phyloP scores from a whole-genome alignment of 2,888 invertebrate species.

The Heteromyza rotundicornis region DNA sequence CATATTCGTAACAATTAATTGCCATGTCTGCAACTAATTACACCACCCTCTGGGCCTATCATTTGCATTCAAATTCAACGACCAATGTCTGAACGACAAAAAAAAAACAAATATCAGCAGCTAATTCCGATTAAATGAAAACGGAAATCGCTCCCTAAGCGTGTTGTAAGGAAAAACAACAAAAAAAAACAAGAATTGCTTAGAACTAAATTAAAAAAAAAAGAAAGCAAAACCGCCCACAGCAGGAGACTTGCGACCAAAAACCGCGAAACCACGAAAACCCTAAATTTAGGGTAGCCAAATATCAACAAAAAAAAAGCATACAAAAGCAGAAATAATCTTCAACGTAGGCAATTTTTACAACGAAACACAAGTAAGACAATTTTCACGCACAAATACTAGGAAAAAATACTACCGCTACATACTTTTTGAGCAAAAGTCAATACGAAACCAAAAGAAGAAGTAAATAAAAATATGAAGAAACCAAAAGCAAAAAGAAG shows the following conservation, averaged over 20 bases:
- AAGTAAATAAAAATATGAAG: no score
- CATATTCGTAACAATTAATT: constrained; percentile 20
- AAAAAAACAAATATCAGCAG: constrained; percentile 3
- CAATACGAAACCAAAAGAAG: no score
- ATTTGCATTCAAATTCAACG: no score
- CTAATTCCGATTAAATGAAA: constrained; percentile 18
- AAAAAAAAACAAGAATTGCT: constrained; percentile 4
- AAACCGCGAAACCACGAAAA: not conserved
- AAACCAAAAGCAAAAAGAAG: constrained; percentile 20
- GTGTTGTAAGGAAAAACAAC: constrained; percentile 21
- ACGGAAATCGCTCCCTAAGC: constrained; percentile 22
- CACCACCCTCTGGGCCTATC: not conserved
- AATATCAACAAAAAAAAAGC: constrained; percentile 18
- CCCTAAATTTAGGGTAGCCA: not conserved
- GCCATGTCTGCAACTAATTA: constrained; percentile 18
- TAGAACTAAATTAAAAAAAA: no score
- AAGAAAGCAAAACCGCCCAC: constrained; percentile 14
- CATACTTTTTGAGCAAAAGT: no score
- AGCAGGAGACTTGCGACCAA: constrained; percentile 8
- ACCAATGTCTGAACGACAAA: no score
- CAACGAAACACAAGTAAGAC: constrained; percentile 23
- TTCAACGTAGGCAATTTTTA: no score
- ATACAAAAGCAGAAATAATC: not conserved
- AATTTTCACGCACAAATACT: not conserved
- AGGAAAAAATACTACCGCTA: no score